These are phyloP conservation scores for Ladona fulva DNA, from an alignment of 1,140 invertebrate genomes.

Conservation along the genomic window DNA sequence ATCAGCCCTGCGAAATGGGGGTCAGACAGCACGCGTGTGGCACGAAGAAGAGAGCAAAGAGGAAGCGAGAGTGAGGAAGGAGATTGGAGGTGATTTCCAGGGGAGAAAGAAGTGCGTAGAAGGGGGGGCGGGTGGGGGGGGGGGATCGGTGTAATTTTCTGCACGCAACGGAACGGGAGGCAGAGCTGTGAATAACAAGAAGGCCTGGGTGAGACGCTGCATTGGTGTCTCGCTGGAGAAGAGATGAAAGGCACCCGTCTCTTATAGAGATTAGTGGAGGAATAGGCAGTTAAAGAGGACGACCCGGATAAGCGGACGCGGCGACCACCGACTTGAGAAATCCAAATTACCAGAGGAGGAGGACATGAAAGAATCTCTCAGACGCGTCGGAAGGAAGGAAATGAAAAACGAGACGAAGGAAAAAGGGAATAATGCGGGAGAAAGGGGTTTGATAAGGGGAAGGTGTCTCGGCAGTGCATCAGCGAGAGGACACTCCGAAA, in stretches of 20 bases:
- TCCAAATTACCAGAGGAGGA: conserved; percentile 15
- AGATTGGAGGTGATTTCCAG: neutral
- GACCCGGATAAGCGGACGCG: conserved; percentile 20
- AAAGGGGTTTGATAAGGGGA: neutral
- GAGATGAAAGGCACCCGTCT: conserved; percentile 22
- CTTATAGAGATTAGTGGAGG: too few relatives aligned
- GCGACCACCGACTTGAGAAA: neutral
- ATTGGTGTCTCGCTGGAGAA: conserved; percentile 34
- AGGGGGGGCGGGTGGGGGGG: conserved; percentile 21
- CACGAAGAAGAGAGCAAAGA: neutral
- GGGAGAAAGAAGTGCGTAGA: neutral
- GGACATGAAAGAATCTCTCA: conserved; percentile 5
- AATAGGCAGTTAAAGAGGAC: conserved; percentile 23
- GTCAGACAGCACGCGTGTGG: neutral
- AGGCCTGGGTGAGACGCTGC: conserved; percentile 32
- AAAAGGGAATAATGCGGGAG: neutral
- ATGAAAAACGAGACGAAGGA: neutral
- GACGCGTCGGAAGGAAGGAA: neutral
- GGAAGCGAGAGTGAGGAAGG: neutral
- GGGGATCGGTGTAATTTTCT: conserved; percentile 4
- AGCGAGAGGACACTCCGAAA: too few relatives aligned
- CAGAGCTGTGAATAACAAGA: conserved; percentile 16
- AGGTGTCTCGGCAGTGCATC: too few relatives aligned
- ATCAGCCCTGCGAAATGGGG: too few relatives aligned
- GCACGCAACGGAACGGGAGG: conserved; percentile 16